These are phyloP conservation scores for Zaprionus capensis DNA, from an alignment of 1,140 invertebrate genomes.

Conservation along the genomic window DNA sequence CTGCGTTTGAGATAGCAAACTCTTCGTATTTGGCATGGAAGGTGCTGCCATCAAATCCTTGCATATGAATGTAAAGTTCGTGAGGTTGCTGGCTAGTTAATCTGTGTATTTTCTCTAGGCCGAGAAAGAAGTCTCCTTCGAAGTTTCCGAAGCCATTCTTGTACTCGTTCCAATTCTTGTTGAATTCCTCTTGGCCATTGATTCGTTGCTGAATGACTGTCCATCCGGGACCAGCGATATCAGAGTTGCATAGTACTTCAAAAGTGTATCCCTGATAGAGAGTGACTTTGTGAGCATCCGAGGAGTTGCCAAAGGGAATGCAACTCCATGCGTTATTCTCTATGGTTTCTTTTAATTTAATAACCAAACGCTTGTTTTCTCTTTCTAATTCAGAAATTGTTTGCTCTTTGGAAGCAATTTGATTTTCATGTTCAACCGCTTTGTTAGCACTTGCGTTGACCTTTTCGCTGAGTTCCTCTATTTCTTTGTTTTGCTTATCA, in stretches of 20 bases:
- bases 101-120: neutral
- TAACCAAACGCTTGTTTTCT: conserved; percentile 4
- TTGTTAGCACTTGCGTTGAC: no score
- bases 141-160: neutral
- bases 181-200: neutral
- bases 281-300: neutral
- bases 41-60: neutral
- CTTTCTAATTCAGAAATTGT: neutral
- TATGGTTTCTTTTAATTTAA: neutral
- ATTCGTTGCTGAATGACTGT: neutral
- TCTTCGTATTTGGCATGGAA: neutral
- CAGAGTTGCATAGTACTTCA: neutral
- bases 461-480: no score
- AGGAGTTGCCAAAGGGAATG: neutral
- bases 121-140: neutral
- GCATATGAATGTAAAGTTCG: conserved; percentile 5
- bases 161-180: neutral
- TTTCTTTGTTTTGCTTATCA: no score
- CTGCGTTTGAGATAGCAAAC: neutral
- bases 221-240: neutral
- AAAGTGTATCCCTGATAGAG: neutral
- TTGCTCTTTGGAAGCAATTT: no score
- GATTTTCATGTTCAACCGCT: no score
- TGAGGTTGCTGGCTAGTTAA: neutral
- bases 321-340: neutral